Percentiles rank a stretch among this genome's conserved stretches.
Evolutionary conservation across 2,113 vertebrate genomes (phyloP).

Genomic region (Apteryx mantelli): DNA sequence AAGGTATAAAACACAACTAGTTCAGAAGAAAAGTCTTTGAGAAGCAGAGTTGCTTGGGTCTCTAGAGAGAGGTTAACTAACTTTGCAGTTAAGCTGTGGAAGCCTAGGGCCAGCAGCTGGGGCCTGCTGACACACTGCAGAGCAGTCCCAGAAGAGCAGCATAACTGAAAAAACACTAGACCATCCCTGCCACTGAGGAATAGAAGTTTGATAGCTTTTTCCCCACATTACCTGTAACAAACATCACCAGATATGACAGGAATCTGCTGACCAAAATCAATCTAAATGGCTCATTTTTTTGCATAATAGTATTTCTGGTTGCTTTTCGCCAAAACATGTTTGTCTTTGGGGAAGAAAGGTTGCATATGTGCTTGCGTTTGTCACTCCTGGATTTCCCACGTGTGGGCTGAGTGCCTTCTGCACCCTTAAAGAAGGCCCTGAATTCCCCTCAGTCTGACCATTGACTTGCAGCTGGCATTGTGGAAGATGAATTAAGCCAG

Average conservation of each 20-base stretch:
- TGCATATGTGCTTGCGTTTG: neutral
- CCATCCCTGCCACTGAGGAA: neutral
- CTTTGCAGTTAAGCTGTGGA: neutral
- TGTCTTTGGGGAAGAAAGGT: neutral
- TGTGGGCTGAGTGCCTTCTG: neutral
- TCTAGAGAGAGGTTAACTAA: neutral
- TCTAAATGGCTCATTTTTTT: neutral
- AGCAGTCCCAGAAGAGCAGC: neutral
- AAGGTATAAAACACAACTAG: neutral
- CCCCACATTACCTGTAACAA: neutral
- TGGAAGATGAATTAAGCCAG: neutral
- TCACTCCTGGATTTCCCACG: neutral
- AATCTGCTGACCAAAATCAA: neutral
- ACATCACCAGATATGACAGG: neutral
- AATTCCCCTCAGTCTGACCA: neutral
- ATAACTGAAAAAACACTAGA: neutral
- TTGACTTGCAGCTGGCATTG: neutral
- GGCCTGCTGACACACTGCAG: neutral
- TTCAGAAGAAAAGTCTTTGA: neutral
- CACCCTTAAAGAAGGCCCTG: too few species aligned
- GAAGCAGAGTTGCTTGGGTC: neutral
- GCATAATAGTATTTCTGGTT: neutral
- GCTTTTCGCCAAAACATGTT: too few species aligned
- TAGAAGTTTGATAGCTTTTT: neutral
- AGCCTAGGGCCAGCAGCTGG: fast-evolving